These are phyloP conservation scores for Magallana ariakensis DNA, from an alignment of 1,140 invertebrate genomes.

Conservation along the genomic window DNA sequence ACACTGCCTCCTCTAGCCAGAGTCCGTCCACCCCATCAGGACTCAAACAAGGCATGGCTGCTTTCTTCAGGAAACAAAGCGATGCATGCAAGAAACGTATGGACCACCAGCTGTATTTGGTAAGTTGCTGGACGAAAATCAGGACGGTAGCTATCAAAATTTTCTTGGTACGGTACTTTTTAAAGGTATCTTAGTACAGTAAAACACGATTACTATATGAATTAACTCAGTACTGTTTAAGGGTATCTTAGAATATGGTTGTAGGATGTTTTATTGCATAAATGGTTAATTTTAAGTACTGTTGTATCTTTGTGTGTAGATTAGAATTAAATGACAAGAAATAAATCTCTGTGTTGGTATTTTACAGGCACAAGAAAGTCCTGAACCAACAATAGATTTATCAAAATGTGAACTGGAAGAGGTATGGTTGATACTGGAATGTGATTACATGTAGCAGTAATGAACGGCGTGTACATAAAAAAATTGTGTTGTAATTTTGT, in stretches of 20 bases:
- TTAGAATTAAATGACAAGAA: no score
- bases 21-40: conserved; percentile 19
- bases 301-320: not conserved
- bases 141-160: no score
- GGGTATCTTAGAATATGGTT: no score
- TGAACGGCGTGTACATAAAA: no score
- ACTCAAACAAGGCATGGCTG: conserved; percentile 53
- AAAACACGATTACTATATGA: no score
- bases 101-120: conserved; percentile 62
- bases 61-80: conserved; percentile 66
- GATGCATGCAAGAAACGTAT: conserved; percentile 62
- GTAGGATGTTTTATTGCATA: no score
- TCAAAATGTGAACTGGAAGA: conserved; percentile 68
- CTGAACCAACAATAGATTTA: conserved; percentile 68
- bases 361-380: conserved; percentile 67
- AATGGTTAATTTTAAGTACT: no score
- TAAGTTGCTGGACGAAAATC: conserved; percentile 44
- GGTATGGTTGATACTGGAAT: not conserved
- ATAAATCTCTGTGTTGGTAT: not conserved
- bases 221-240: no score
- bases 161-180: no score
- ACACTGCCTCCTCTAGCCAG: not conserved
- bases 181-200: not conserved
- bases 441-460: not conserved
- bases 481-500: no score